A percentile compares a stretch with the other conserved stretches of the same genome.
Evolutionary conservation across 2,113 vertebrate genomes (phyloP).

Genomic region (Rhinolophus sinicus): DNA sequence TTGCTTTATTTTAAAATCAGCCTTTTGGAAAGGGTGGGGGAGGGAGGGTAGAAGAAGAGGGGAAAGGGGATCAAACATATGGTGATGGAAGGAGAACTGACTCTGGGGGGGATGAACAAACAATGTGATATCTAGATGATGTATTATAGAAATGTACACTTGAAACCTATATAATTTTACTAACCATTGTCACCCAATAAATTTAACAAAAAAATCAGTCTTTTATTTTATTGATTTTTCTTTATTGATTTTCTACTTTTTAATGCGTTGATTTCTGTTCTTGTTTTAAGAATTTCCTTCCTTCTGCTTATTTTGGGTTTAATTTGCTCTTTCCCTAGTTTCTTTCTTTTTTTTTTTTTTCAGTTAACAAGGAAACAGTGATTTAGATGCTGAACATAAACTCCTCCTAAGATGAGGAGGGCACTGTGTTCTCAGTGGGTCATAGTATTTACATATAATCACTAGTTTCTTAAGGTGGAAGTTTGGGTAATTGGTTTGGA

Average conservation of each 20-base stretch:
- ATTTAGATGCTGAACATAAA: slow-evolving; percentile 8
- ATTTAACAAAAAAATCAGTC: no score
- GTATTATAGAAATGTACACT: no score
- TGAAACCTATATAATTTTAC: no score
- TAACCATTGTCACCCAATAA: no score
- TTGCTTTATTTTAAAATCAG: background rate
- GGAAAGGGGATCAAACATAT: no score
- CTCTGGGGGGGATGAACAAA: no score
- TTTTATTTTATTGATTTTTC: background rate
- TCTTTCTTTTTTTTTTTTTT: no score
- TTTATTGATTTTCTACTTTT: background rate
- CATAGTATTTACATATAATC: slow-evolving; percentile 55
- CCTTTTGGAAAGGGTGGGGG: background rate
- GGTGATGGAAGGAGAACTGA: no score
- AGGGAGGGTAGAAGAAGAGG: no score
- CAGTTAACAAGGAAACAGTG: background rate
- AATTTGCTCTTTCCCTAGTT: no score
- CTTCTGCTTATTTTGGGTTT: background rate
- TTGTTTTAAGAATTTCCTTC: background rate
- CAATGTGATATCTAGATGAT: no score
- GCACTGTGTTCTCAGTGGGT: background rate
- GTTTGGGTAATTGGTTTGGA: background rate
- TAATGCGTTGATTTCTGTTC: background rate
- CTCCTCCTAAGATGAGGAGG: background rate
- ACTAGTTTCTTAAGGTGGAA: background rate